Conservation (phyloP, 2,888 invertebrate genomes). For the Idaea dimidiata region DNA sequence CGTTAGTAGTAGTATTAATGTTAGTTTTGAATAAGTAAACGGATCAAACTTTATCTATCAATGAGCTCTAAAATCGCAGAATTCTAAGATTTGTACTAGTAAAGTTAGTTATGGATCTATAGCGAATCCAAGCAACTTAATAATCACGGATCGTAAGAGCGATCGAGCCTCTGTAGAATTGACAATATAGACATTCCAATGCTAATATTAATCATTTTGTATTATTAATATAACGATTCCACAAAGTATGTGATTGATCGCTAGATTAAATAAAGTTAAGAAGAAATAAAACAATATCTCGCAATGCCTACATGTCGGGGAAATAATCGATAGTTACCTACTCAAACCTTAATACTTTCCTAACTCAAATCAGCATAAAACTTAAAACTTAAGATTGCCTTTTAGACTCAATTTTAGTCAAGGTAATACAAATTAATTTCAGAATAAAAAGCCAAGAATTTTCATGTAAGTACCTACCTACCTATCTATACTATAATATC, state of each 20-base stretch:
- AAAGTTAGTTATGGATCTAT: constrained; percentile 46
- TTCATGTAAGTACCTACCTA: no score
- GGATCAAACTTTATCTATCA: not conserved
- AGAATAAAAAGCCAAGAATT: no score
- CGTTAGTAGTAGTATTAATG: no score
- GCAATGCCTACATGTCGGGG: constrained; percentile 25
- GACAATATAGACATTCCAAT: constrained; percentile 73
- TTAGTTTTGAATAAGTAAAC: no score
- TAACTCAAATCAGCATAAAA: not conserved
- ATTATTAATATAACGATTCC: constrained; percentile 53
- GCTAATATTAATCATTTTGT: constrained; percentile 57
- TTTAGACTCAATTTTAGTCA: no score
- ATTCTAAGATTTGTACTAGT: not conserved
- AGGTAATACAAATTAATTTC: no score
- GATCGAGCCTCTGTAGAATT: constrained; percentile 66
- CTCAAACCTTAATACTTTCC: constrained; percentile 11
- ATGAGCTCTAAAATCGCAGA: not conserved
- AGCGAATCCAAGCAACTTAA: constrained; percentile 42
- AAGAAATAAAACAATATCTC: constrained; percentile 20
- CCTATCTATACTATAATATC: no score
- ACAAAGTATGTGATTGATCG: constrained; percentile 58
- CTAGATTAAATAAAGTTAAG: constrained; percentile 45
- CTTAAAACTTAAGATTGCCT: constrained; percentile 5
- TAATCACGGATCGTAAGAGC: constrained; percentile 45
- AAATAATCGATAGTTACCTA: not conserved